Evolutionary conservation across 2,888 invertebrate species (phyloP), one percentile per base, ranked within the genome.

Genomic region (Ethmia dodecea): DNA sequence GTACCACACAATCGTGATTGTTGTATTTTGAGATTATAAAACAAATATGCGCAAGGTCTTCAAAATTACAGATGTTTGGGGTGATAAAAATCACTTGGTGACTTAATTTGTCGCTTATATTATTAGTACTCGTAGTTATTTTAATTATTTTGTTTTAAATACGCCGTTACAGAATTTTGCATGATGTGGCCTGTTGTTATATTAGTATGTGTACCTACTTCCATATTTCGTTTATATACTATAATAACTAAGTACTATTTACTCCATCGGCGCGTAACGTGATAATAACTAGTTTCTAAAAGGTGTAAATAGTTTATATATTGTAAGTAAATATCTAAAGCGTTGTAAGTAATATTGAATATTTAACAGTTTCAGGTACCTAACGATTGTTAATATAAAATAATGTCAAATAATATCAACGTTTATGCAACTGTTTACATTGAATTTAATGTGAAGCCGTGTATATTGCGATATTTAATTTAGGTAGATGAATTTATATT

Each of bases 281-380:
- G 84, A 86, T 86, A 86, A 86, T 86, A 86, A 86, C 71, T 86
- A 86, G 84, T 57, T 53, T 62, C 75, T n/a, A 71, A 72, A 65
- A 55, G 32, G 40, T 81, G 78, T 83, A 83, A 57, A 83, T 78
- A 81, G 56, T 65, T 67, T 65, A 58, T 64, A 58, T 58, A 60
- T 47, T 46, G 49, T 75, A 76, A 73, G 61, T 40, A 44, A 58
- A 49, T 62, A 62, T 60, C 43, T 46, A 47, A 62, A 58, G 54
- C 52, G 52, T 61, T 66, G 54, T 68, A 70, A 54, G 49, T 58
- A 59, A 53, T 47, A 44, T 51, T 54, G 58, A 54, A 53, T 5
- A 22, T 22, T 22, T 55, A 58, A 48, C 43, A 49, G 62, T 60
- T 56, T 66, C 49, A 50, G 47, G 59, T 35, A 46, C 38, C 31